phyloP scores from a whole-genome alignment of 1,140 invertebrate species.

The Hypothenemus hampei region DNA sequence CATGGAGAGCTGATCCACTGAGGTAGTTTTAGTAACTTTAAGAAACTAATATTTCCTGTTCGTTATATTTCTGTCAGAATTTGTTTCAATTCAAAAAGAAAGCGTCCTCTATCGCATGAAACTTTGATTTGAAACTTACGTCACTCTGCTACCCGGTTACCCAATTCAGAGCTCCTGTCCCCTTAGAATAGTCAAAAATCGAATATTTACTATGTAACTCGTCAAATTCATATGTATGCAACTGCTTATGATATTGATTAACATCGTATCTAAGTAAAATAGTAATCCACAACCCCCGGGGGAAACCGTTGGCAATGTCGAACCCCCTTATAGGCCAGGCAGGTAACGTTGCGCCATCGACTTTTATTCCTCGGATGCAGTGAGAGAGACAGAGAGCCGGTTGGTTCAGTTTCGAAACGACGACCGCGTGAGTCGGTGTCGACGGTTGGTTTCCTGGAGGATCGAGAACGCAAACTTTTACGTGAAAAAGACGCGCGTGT shows the following conservation, averaged over 20 bases:
- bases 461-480: not conserved
- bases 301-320: conserved; percentile 10
- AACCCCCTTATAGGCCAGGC: conserved; percentile 10
- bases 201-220: too few relatives aligned
- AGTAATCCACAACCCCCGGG: conserved; percentile 11
- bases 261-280: conserved; percentile 13
- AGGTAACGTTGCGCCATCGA: conserved; percentile 14
- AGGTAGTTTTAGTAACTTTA: too few relatives aligned
- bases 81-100: too few relatives aligned
- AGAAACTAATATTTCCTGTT: too few relatives aligned
- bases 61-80: too few relatives aligned
- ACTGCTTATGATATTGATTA: conserved; percentile 10
- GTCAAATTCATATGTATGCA: not conserved
- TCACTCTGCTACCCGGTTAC: too few relatives aligned
- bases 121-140: too few relatives aligned
- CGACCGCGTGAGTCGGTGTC: not conserved
- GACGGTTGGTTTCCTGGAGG: not conserved
- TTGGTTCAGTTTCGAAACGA: conserved; percentile 3
- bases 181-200: too few relatives aligned
- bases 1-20: too few relatives aligned
- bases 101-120: too few relatives aligned
- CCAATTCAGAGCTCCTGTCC: too few relatives aligned
- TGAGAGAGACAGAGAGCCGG: too few relatives aligned
- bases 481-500: not conserved
- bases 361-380: conserved; percentile 14